Conservation (phyloP, 2,888 invertebrate species). For the Prionchulus punctatus region DNA sequence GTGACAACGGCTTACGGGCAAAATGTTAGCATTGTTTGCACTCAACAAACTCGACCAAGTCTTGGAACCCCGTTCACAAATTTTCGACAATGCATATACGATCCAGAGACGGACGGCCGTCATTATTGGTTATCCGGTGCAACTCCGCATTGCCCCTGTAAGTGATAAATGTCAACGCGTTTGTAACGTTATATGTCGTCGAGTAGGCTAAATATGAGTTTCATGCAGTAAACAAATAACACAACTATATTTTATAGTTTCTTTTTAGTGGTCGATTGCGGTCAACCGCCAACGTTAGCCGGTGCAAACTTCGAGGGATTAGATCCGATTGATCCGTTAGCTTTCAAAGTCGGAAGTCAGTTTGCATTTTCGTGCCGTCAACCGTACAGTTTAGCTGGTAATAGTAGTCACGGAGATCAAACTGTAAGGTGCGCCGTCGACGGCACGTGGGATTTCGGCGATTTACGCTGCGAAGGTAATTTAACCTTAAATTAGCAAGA, state of each 20-base stretch:
- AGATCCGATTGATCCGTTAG: constrained; percentile 60
- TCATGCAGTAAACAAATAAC: not conserved
- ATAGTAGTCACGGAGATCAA: constrained; percentile 75
- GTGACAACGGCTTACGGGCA: constrained; percentile 24
- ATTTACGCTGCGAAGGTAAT: constrained; percentile 67
- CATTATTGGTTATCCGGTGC: constrained; percentile 32
- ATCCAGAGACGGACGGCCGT: constrained; percentile 53
- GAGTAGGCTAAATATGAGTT: too few relatives aligned
- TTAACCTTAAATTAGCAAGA: not conserved
- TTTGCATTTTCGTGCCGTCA: constrained; percentile 83
- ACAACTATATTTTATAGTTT: not conserved
- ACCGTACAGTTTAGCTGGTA: constrained; percentile 79
- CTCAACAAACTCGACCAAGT: constrained; percentile 23
- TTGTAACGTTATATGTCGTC: too few relatives aligned
- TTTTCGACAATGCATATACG: constrained; percentile 85
- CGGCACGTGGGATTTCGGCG: constrained; percentile 92
- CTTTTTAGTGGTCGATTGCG: constrained; percentile 56
- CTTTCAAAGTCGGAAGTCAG: constrained; percentile 58
- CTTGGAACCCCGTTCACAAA: constrained; percentile 62
- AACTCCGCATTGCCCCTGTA: constrained; percentile 19
- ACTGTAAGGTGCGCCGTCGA: constrained; percentile 65
- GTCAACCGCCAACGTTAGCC: constrained; percentile 71
- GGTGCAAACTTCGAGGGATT: constrained; percentile 69
- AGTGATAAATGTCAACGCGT: too few relatives aligned
- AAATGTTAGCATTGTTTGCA: constrained; percentile 26